Conservation (phyloP, 2,888 invertebrate species). For the Tenthredo notha region DNA sequence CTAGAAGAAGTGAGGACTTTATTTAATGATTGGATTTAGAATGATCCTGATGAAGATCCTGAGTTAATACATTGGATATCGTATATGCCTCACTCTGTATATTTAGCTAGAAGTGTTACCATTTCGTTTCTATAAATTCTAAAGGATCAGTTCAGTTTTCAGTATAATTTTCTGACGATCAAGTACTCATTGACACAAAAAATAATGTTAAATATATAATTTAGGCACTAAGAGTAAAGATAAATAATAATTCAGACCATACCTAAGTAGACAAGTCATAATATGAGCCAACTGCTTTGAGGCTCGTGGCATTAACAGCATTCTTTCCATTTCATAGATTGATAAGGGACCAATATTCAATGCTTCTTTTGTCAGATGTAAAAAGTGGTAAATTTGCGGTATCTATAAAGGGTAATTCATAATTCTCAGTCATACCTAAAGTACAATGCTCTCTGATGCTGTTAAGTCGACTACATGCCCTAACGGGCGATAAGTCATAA, state of each 20-base stretch:
- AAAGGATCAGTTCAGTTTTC: background rate
- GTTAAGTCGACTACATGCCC: no score
- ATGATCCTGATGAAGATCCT: background rate
- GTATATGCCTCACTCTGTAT: background rate
- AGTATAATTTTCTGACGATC: background rate
- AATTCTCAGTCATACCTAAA: background rate
- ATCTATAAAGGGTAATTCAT: conserved; percentile 74
- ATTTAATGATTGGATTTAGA: conserved; percentile 11
- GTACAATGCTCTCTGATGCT: background rate
- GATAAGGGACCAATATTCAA: conserved; percentile 80
- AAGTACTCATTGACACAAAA: background rate
- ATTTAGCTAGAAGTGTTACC: background rate
- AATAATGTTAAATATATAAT: background rate
- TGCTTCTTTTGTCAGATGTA: conserved; percentile 79
- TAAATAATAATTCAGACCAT: conserved; percentile 55
- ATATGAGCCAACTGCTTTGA: conserved; percentile 80
- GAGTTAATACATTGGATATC: background rate
- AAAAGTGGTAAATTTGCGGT: conserved; percentile 81
- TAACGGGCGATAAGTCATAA: no score
- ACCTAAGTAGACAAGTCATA: conserved; percentile 81
- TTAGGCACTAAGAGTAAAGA: background rate
- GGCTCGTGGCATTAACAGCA: conserved; percentile 80
- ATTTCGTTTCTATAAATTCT: background rate
- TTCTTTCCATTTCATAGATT: conserved; percentile 82
- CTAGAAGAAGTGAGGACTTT: conserved; percentile 65